Evolutionary conservation across 30 jellyfish, hydroid and myxozoan genomes (phyloP).

Genomic region (Aurelia aurita): DNA sequence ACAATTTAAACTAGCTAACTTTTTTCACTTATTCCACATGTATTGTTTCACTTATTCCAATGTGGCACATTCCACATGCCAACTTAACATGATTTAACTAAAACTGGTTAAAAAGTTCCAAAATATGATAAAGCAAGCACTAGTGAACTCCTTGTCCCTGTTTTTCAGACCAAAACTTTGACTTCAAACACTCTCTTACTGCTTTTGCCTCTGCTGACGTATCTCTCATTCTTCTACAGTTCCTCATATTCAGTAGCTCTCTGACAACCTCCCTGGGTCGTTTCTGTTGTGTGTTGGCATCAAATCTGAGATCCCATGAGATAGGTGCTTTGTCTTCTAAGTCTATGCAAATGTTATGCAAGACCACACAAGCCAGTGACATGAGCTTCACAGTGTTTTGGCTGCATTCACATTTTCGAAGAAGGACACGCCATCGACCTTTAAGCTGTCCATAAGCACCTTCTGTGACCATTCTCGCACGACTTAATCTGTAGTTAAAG

Average conservation of each 20-base stretch:
- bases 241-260: neutral
- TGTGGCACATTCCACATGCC: too few species aligned
- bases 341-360: constrained; percentile 59
- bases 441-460: constrained; percentile 28
- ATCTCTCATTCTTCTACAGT: constrained; percentile 1
- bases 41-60: neutral
- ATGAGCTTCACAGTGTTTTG: constrained; percentile 10
- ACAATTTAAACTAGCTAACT: neutral
- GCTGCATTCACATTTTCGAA: constrained; percentile 29
- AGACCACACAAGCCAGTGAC: constrained; percentile 49
- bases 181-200: constrained; percentile 4
- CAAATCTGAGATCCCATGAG: constrained; percentile 16
- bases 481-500: constrained; percentile 28
- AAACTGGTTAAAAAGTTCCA: too few species aligned
- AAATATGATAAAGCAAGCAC: too few species aligned
- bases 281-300: neutral
- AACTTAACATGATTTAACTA: neutral
- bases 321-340: constrained; percentile 6
- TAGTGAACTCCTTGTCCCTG: neutral
- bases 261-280: neutral
- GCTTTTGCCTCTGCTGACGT: neutral
- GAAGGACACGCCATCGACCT: constrained; percentile 48
- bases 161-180: constrained; percentile 17
- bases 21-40: neutral
- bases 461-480: constrained; percentile 52